Evolutionary conservation across 2,797 vertebrate species (phyloP).

Genomic region (Enteromius thamalakanensis): DNA sequence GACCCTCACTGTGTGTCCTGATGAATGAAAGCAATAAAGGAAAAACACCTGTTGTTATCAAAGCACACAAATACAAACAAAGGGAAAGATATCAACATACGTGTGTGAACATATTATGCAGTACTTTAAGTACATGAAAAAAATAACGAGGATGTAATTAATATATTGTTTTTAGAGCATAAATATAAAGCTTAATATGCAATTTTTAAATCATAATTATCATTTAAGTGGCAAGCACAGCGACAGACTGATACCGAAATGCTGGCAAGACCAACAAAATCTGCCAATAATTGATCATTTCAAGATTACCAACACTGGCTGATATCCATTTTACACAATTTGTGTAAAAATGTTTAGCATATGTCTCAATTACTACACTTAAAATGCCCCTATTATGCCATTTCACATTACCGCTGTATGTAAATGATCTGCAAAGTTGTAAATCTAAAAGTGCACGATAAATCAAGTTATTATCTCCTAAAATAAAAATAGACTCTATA

Average conservation of each 20-base stretch:
- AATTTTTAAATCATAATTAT: neutral
- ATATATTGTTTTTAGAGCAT: neutral
- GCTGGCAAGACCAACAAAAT: neutral
- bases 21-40: neutral
- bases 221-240: neutral
- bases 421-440: too few species aligned
- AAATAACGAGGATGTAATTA: neutral
- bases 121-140: neutral
- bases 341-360: neutral
- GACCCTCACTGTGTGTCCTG: constrained; percentile 53
- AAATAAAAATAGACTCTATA: too few species aligned
- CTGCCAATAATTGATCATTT: neutral
- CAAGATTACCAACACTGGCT: neutral
- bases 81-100: neutral
- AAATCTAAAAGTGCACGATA: too few species aligned
- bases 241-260: neutral
- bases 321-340: neutral
- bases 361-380: neutral
- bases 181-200: neutral
- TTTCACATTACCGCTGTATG: too few species aligned
- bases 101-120: neutral
- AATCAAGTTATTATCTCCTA: too few species aligned
- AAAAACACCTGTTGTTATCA: neutral
- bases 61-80: neutral
- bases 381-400: too few species aligned